Evolutionary conservation across 2,797 vertebrate species (phyloP), one percentile per base, ranked within the genome.

Genomic region (Hydrocynus forskahlii): DNA sequence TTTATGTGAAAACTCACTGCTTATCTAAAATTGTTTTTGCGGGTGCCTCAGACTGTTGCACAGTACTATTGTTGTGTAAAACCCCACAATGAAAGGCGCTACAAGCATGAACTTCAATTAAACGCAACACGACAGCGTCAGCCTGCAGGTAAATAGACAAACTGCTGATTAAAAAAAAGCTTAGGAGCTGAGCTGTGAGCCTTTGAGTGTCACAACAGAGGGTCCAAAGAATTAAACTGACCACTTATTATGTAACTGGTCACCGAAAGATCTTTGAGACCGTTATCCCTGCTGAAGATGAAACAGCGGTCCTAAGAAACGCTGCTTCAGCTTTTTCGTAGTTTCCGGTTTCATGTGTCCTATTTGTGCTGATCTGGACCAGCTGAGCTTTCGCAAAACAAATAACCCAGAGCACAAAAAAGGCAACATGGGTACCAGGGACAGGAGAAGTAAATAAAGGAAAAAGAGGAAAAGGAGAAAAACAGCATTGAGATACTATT

Each of bases 161-260:
- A 40, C 6, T 66, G 48, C 69, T 54, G 78, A 72, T 35, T 63
- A 5, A 38, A 72, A 29, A 63, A 43, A 40, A 80, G 9, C n/a
- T 43, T 40, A 23, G 55, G 54, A 9, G 4, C 29, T 38, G 57
- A 40, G 25, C 4, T 5, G 1, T 29, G 60, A 16, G 23, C 12
- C 29, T 63, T 23, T 60, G 23, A 25, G 21, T 25, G 29, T 38
- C 57, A 21, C 14, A 9, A 67, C 7, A 4, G 8, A 14, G 17
- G 40, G 64, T 66, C 1, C 16, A 60, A 35, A 10, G 13, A 35
- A 63, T 35, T 25, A 9, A 60, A 8, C 23, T 29, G 64, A 67
- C n/a, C 12, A 45, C 40, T 13, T 4, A 21, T 13, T 4, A 21
- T 10, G 8, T 40, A 66, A 40, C 67, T n/a, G 29, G 55, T 13